phyloP scores from a whole-genome alignment of 2,113 vertebrate species.

The Serinus canaria region DNA sequence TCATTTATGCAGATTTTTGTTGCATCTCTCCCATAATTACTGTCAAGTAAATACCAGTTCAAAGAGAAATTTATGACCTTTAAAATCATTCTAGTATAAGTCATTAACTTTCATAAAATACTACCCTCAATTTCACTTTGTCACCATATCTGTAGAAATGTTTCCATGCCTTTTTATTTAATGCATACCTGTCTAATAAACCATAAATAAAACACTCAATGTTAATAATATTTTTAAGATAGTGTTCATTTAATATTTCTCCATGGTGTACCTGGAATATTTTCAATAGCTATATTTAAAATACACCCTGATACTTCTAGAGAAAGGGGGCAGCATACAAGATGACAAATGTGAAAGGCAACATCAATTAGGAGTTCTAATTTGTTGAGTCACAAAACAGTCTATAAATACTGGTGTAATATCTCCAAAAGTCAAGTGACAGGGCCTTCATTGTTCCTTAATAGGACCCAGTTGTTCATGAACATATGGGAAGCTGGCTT shows the following conservation, averaged over 20 bases:
- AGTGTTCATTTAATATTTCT: not conserved
- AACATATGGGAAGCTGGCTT: constrained; percentile 38
- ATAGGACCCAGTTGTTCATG: constrained; percentile 48
- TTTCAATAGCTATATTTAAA: not conserved
- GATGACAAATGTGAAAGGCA: constrained; percentile 9
- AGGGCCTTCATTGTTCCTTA: constrained; percentile 68
- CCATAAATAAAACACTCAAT: not conserved
- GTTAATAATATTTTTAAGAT: not conserved
- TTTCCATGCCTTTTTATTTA: not conserved
- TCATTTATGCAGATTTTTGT: not conserved
- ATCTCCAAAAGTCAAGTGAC: constrained; percentile 51
- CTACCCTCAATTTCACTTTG: not conserved
- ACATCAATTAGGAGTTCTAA: not conserved
- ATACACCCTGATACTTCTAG: not conserved
- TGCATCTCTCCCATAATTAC: not conserved
- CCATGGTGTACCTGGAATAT: not conserved
- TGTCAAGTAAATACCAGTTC: not conserved
- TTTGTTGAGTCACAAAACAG: constrained; percentile 1
- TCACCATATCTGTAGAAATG: not conserved
- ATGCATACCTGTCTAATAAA: not conserved
- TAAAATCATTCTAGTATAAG: not conserved
- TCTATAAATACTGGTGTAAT: constrained; percentile 55
- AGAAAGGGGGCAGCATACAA: not conserved
- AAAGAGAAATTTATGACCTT: not conserved
- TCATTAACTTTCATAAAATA: not conserved